Evolutionary conservation across 2,113 vertebrate genomes (phyloP).

Genomic region (Aphyosemion australe): DNA sequence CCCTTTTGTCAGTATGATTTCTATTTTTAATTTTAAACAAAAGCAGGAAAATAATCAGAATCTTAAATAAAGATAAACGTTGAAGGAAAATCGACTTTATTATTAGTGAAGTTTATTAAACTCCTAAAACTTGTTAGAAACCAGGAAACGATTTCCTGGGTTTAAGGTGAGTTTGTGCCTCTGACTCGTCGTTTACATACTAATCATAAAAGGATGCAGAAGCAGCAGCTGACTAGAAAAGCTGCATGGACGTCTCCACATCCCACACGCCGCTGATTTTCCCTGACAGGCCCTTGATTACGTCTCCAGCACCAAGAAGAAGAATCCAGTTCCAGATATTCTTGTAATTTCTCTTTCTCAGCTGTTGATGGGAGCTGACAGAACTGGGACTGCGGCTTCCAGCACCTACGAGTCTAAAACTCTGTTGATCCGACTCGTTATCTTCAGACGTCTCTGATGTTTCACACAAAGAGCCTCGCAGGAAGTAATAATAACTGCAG

Average conservation of each 20-base stretch:
- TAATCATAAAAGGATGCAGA: background rate
- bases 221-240: background rate
- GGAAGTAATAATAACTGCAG: no score
- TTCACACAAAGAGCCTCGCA: background rate
- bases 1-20: no score
- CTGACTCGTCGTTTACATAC: no score
- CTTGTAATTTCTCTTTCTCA: slow-evolving; percentile 24
- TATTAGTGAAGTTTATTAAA: no score
- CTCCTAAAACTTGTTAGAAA: no score
- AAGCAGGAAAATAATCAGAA: no score
- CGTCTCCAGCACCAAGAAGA: slow-evolving; percentile 8
- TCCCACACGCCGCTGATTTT: background rate
- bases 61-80: no score
- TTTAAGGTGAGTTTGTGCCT: no score
- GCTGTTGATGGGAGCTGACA: slow-evolving; percentile 60
- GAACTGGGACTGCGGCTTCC: slow-evolving; percentile 60
- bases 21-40: no score
- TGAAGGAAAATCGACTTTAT: no score
- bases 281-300: slow-evolving; percentile 41
- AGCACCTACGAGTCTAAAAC: slow-evolving; percentile 36
- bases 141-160: no score
- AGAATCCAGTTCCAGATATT: slow-evolving; percentile 17
- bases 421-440: slow-evolving; percentile 31
- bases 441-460: slow-evolving; percentile 13
- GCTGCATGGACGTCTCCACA: background rate